Evolutionary conservation across 2,888 invertebrate genomes (phyloP).

Genomic region (Eristalinus sepulchralis): DNA sequence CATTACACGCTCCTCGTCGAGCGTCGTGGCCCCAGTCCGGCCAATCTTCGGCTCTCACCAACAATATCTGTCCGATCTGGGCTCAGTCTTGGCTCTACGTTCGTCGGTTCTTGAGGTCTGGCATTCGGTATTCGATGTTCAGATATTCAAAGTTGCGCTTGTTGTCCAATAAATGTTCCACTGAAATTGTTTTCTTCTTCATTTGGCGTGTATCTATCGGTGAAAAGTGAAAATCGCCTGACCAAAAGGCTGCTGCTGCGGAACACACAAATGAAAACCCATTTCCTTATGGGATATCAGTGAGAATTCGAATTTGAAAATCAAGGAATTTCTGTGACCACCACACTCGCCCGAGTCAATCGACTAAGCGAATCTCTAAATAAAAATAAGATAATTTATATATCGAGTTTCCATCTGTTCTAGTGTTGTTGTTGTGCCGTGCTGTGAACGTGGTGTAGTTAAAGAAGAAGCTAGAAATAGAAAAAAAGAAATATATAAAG

Average conservation of each 20-base stretch:
- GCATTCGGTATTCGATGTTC: not conserved
- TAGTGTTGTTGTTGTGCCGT: slow-evolving; percentile 31
- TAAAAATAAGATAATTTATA: slow-evolving; percentile 41
- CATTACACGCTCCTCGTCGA: slow-evolving; percentile 39
- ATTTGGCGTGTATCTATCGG: not conserved
- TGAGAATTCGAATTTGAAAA: slow-evolving; percentile 24
- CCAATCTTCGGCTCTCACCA: slow-evolving; percentile 20
- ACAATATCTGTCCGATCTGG: slow-evolving; percentile 17
- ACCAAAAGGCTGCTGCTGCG: not conserved
- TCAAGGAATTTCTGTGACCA: slow-evolving; percentile 20
- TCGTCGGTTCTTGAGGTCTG: slow-evolving; percentile 56
- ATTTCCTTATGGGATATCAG: not conserved
- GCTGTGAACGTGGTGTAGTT: slow-evolving; percentile 44
- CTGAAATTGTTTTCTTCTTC: not conserved
- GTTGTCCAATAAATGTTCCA: slow-evolving; percentile 11
- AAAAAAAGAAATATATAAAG: slow-evolving; percentile 26
- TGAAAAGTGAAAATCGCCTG: slow-evolving; percentile 55
- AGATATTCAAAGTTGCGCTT: not conserved
- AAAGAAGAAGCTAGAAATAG: slow-evolving; percentile 15
- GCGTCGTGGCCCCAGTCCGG: not conserved
- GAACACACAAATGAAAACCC: not conserved
- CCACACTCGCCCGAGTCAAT: not conserved
- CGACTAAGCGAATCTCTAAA: slow-evolving; percentile 2
- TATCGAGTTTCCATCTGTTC: slow-evolving; percentile 22
- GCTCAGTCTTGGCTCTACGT: slow-evolving; percentile 50